Evolutionary conservation across 1,140 invertebrate genomes (phyloP), one percentile per base, ranked within the genome.

Genomic region (Trypoxylus dichotomus): DNA sequence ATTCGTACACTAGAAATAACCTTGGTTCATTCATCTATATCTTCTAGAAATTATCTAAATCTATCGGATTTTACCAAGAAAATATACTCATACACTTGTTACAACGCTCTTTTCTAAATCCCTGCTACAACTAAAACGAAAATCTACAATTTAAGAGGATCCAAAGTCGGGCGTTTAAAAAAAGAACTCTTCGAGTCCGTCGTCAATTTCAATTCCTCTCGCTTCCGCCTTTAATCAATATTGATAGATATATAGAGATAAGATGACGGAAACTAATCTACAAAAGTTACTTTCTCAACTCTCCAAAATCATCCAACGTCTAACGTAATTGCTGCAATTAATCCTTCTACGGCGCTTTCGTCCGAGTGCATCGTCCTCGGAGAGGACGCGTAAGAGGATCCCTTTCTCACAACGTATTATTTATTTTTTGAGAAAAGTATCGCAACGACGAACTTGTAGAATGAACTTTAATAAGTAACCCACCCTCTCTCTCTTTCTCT

Each of bases 221-320:
- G 25, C 60, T 63, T 63, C 21, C 60, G 47, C 15, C 13, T 19
- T 63, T 63, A 63, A 63, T 63, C 60, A 63, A 63, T 63, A 19
- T 11, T 63, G 60, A 63, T 63, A 63, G 60, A 63, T 63, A 24
- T 25, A 63, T 63, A 63, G 60, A 63, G 60, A 63, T 63, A 63
- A 63, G 21, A 63, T 63, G 60, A 63, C 24, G 60, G 60, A 63
- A 63, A 19, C 60, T 19, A 63, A 63, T 63, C 8, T 25, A 19
- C 19, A 11, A 63, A 63, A 63, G 60, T 63, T 63, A 63, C 60
- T 63, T 25, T 19, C 24, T 19, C n/a, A 19, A 10, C 19, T 27
- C 19, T 24, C 60, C 21, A 24, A 19, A 11, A n/a, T 47, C 43
- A 47, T 3, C 13, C 5, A 63, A 63, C 60, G 60, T 24, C 60